These are phyloP conservation scores for Otolemur garnettii DNA, from an alignment of 2,113 vertebrate genomes.

Conservation along the genomic window DNA sequence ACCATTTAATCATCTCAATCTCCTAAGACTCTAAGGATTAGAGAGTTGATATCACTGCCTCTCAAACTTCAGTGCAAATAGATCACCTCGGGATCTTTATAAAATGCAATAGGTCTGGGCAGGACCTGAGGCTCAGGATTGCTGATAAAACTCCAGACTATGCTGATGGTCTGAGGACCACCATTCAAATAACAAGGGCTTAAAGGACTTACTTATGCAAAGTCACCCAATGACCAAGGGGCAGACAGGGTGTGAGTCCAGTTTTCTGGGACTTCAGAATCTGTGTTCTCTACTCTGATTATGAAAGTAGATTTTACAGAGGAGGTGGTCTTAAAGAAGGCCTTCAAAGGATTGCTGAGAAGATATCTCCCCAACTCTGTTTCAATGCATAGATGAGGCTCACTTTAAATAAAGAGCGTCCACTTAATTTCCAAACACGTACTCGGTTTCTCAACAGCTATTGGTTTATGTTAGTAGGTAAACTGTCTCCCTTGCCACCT, in stretches of 20 bases:
- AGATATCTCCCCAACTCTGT: not conserved
- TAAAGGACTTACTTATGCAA: not conserved
- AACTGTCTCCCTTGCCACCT: not conserved
- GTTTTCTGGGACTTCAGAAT: not conserved
- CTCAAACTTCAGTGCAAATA: not conserved
- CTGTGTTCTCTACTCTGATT: not conserved
- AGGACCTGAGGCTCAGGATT: not conserved
- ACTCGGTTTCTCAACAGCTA: slow-evolving; percentile 27
- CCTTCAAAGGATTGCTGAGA: not conserved
- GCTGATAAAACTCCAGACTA: not conserved
- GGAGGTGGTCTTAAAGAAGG: not conserved
- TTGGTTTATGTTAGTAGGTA: slow-evolving; percentile 45
- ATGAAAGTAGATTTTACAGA: not conserved
- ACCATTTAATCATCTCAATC: not conserved
- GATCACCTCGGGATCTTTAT: not conserved
- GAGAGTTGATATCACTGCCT: not conserved
- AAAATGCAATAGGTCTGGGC: not conserved
- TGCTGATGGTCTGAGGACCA: not conserved
- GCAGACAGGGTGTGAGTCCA: not conserved
- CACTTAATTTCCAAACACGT: not conserved
- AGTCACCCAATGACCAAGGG: not conserved
- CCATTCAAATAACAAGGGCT: not conserved
- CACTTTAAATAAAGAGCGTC: slow-evolving; percentile 11
- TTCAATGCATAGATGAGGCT: not conserved
- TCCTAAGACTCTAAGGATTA: not conserved